A percentile compares a stretch with the other conserved stretches of the same genome.
These are phyloP conservation scores for Drosophila biarmipes DNA, from an alignment of 1,140 invertebrate species.

Conservation along the genomic window DNA sequence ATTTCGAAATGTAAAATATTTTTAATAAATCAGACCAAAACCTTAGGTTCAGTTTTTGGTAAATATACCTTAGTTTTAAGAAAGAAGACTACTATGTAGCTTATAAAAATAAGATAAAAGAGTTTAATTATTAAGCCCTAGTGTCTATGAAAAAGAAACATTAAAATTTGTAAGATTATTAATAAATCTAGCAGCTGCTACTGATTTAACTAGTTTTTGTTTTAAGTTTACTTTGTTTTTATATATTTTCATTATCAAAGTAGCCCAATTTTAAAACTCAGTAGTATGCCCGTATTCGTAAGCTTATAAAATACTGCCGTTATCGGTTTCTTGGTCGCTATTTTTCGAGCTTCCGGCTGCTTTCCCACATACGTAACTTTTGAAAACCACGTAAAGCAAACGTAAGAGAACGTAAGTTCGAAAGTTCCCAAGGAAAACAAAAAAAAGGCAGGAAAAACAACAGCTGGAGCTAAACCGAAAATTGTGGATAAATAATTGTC, in stretches of 20 bases:
- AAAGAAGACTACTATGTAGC: background rate
- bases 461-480: slow-evolving; percentile 36
- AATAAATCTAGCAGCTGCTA: too few relatives aligned
- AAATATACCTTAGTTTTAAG: background rate
- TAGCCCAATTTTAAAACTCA: background rate
- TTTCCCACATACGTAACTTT: background rate
- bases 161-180: too few relatives aligned
- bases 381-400: slow-evolving; percentile 7
- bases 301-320: background rate
- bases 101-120: background rate
- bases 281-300: slow-evolving; percentile 7
- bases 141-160: too few relatives aligned
- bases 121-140: too few relatives aligned
- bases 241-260: background rate
- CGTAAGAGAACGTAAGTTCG: too few relatives aligned
- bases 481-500: slow-evolving; percentile 18
- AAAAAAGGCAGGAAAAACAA: slow-evolving; percentile 2
- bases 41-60: background rate
- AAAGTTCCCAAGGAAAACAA: slow-evolving; percentile 5
- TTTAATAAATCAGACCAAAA: background rate
- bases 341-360: background rate
- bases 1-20: too few relatives aligned
- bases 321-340: background rate
- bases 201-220: background rate
- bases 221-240: too few relatives aligned